Conservation (phyloP, 2,888 invertebrate genomes). For the Mesodorylaimus sp. region DNA sequence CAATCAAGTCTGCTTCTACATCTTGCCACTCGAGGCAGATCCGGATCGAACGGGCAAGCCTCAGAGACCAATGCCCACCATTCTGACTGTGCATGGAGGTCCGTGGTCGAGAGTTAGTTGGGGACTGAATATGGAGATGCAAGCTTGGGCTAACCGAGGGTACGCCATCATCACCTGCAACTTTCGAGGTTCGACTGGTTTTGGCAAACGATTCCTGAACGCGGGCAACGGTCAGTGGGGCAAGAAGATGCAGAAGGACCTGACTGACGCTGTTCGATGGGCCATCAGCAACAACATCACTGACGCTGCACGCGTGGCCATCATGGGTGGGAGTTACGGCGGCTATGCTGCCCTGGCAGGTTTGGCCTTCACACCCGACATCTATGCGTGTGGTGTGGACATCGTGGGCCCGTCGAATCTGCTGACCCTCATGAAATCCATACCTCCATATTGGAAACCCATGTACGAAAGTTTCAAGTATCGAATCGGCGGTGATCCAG, state of each 20-base stretch:
- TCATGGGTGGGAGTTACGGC: slow-evolving; percentile 22
- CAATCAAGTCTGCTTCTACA: background rate
- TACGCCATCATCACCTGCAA: slow-evolving; percentile 26
- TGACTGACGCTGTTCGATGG: slow-evolving; percentile 26
- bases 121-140: background rate
- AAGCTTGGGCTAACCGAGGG: slow-evolving; percentile 7
- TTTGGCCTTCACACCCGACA: slow-evolving; percentile 24
- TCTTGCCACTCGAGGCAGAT: background rate
- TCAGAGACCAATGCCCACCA: background rate
- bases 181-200: slow-evolving; percentile 26
- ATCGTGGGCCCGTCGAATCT: slow-evolving; percentile 27
- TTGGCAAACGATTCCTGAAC: slow-evolving; percentile 24
- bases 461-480: background rate
- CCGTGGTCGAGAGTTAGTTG: slow-evolving; percentile 8
- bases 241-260: slow-evolving; percentile 25
- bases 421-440: slow-evolving; percentile 23
- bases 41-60: background rate
- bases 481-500: background rate
- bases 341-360: slow-evolving; percentile 26
- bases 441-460: slow-evolving; percentile 26
- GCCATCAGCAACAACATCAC: slow-evolving; percentile 12
- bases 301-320: slow-evolving; percentile 6
- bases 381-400: slow-evolving; percentile 27
- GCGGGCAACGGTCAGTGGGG: slow-evolving; percentile 30
- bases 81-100: slow-evolving; percentile 10